phyloP scores from a whole-genome alignment of 2,888 invertebrate species.

The Drosophila kokeensis region DNA sequence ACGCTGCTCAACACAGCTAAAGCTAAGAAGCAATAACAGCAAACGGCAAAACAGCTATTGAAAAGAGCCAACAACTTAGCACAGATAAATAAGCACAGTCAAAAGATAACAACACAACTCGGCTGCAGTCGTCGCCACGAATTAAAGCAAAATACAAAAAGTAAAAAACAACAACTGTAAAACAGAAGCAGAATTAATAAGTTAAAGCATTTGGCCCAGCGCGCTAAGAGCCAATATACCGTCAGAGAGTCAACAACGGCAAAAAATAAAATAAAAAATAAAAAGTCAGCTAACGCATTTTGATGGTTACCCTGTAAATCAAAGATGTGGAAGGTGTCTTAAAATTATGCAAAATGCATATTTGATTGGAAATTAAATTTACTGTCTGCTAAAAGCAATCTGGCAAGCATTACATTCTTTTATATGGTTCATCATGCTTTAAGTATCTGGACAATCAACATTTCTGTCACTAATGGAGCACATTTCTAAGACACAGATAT shows the following conservation, averaged over 20 bases:
- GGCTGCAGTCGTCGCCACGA: constrained; percentile 57
- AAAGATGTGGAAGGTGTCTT: not conserved
- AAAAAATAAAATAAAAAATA: constrained; percentile 7
- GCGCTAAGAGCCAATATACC: constrained; percentile 32
- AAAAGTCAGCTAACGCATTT: constrained; percentile 43
- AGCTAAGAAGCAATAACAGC: constrained; percentile 7
- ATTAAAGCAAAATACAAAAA: constrained; percentile 45
- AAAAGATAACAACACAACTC: constrained; percentile 58
- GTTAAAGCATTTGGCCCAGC: constrained; percentile 46
- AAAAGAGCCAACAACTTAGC: constrained; percentile 55
- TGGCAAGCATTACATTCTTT: not conserved
- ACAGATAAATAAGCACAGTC: constrained; percentile 61
- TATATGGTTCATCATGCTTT: not conserved
- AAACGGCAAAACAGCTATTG: constrained; percentile 51
- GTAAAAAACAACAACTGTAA: constrained; percentile 46
- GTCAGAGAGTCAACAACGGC: constrained; percentile 44
- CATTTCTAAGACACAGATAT: not conserved
- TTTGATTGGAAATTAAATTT: not conserved
- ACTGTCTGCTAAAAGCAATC: not conserved
- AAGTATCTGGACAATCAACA: not conserved
- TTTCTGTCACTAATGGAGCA: not conserved
- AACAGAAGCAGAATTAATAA: constrained; percentile 67
- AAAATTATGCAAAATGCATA: not conserved
- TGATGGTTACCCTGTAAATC: constrained; percentile 36
- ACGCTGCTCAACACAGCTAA: constrained; percentile 54